Evolutionary conservation across 30 jellyfish, hydroid and myxozoan species (phyloP).

Genomic region (Rhopilema esculentum): DNA sequence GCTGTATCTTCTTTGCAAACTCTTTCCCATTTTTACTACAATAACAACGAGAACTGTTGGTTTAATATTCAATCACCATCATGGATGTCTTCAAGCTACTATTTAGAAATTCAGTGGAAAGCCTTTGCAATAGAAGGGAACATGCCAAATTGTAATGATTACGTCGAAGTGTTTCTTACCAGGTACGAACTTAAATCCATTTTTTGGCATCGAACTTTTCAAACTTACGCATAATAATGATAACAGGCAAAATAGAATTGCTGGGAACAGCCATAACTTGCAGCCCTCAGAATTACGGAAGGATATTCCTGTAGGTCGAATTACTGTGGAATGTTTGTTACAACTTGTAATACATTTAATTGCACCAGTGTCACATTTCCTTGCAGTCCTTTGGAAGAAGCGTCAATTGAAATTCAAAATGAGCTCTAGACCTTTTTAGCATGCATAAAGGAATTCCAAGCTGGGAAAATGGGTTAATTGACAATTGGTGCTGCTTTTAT

Average conservation of each 20-base stretch:
- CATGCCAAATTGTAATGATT: conserved; percentile 38
- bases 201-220: not conserved
- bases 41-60: not conserved
- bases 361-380: too few species aligned
- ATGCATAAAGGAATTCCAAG: too few species aligned
- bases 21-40: not conserved
- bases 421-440: too few species aligned
- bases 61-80: not conserved
- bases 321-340: too few species aligned
- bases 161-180: conserved; percentile 31
- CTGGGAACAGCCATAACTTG: not conserved
- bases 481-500: too few species aligned
- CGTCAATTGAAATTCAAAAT: too few species aligned
- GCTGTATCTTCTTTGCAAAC: too few species aligned
- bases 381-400: too few species aligned
- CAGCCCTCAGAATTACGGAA: too few species aligned
- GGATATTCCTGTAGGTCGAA: too few species aligned
- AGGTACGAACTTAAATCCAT: conserved; percentile 1
- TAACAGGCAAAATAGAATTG: not conserved
- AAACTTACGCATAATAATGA: not conserved
- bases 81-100: not conserved
- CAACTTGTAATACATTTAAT: too few species aligned
- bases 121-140: conserved; percentile 19
- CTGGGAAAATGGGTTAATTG: too few species aligned
- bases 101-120: conserved; percentile 20